Conservation (phyloP, 2,113 vertebrate genomes). For the Daboia siamensis region DNA sequence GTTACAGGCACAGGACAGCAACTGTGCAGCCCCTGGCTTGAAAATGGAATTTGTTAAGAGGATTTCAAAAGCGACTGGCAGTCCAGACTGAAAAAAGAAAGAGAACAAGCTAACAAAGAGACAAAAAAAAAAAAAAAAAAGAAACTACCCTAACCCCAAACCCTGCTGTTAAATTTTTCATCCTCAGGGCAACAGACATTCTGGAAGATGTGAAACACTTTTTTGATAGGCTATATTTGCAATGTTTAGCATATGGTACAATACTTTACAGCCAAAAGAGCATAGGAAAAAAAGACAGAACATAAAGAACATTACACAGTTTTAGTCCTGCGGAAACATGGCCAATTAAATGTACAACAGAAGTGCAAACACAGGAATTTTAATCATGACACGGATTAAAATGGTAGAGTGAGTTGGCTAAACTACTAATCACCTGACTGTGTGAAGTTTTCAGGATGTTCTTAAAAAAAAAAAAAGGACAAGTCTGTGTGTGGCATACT, state of each 20-base stretch:
- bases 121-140: neutral
- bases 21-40: slow-evolving; percentile 70
- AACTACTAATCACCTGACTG: slow-evolving; percentile 47
- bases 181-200: slow-evolving; percentile 80
- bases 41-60: slow-evolving; percentile 56
- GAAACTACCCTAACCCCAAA: neutral
- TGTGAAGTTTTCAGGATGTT: slow-evolving; percentile 55
- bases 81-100: slow-evolving; percentile 60
- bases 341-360: slow-evolving; percentile 65
- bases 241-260: slow-evolving; percentile 74
- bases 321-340: slow-evolving; percentile 60
- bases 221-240: slow-evolving; percentile 74
- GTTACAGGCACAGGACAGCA: slow-evolving; percentile 70
- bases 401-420: slow-evolving; percentile 38
- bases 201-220: slow-evolving; percentile 73
- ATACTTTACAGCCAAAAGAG: slow-evolving; percentile 75
- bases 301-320: slow-evolving; percentile 75
- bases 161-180: slow-evolving; percentile 71
- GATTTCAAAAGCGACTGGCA: slow-evolving; percentile 64
- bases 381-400: slow-evolving; percentile 41
- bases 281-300: slow-evolving; percentile 75
- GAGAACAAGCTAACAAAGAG: neutral
- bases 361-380: slow-evolving; percentile 55
- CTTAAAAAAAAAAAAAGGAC: slow-evolving; percentile 41
- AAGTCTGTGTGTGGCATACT: slow-evolving; percentile 32